Base-by-base conservation (phyloP, 2,888 invertebrate genomes). In the Dromius quadrimaculatus region DNA sequence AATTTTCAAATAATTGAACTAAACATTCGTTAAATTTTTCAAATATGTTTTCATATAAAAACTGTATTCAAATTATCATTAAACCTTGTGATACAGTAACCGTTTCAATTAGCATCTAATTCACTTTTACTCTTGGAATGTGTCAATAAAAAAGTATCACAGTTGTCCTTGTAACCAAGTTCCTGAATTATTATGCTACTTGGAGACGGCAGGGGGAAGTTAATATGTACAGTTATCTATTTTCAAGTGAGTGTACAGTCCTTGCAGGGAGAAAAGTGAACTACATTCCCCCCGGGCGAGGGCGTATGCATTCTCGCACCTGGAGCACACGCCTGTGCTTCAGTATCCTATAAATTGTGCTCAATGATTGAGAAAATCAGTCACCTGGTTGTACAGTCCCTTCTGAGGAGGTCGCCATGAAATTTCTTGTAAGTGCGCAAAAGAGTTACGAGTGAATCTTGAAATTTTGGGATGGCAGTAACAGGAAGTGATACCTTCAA, bases 71-170 rank as follows among this genome's bases (percentile, higher is more conserved):
- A n/a, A n/a, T n/a, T n/a, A n/a, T n/a, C n/a, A n/a, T n/a, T n/a
- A n/a, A n/a, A n/a, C n/a, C n/a, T n/a, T n/a, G n/a, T n/a, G n/a
- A n/a, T n/a, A n/a, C n/a, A n/a, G n/a, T n/a, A n/a, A n/a, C n/a
- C 28, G 28, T 38, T 38, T 38, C n/a, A 9, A 50, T 50, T n/a
- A 19, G 19, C 32, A 13, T 28, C 23, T 57, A 41, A 22, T 66
- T 66, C 66, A 66, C 66, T 66, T 66, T 66, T 66, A 57, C 66
- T 66, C 23, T 9, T 41, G 57, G 57, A 66, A 50, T 66, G 66
- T 41, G 2, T 11, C 9, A 13, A 38, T 38, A 66, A 50, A 50
- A 57, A 59, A 11, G 13, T 23, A 23, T 28, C 28, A 28, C 28
- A 28, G 13, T 54, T 23, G 28, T 28, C 23, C 23, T 47, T 20